Evolutionary conservation across 2,888 invertebrate species (phyloP), one percentile per base, ranked within the genome.

Genomic region (Volucella inanis): DNA sequence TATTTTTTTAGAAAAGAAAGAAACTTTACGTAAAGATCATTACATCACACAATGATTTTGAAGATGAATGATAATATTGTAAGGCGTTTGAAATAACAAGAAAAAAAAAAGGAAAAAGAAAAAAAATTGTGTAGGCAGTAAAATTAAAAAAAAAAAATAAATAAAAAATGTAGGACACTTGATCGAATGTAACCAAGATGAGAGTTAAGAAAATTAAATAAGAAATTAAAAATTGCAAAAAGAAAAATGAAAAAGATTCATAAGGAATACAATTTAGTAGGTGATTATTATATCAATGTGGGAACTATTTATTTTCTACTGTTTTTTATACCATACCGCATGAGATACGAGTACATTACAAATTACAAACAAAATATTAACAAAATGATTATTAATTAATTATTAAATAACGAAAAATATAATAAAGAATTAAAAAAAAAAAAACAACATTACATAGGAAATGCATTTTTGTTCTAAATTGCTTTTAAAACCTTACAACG

Each of bases 281-380:
- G 61, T 71, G 55, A 80, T 71, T 76, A 81, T 70, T 81, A 31
- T 31, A 77, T 72, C 72, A 85, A 72, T 81, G 85, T 81, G 76
- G 85, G 77, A 85, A 85, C 68, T 76, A 67, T 81, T 85, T 85
- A 85, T 85, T 85, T 85, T 85, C 85, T 85, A 85, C 85, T 76
- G 81, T 85, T 85, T 83, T 81, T 85, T 81, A 85, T 85, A 85
- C 81, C 85, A 85, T 81, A 72, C 71, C 64, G 62, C 80, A 85
- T 85, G 76, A 76, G 77, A 85, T 72, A 31, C 31, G 31, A 31
- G 31, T 31, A 85, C 85, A 85, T 85, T 61, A 68, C 76, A 57
- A 80, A 75, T 76, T 41, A 62, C 72, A 64, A 52, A 79, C 65
- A 61, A 76, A 72, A 81, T 77, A 81, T 77, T 72, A 80, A 76